Percentiles rank a stretch among this genome's conserved stretches.
phyloP scores from a whole-genome alignment of 2,888 invertebrate genomes.

The Andrena dorsata region DNA sequence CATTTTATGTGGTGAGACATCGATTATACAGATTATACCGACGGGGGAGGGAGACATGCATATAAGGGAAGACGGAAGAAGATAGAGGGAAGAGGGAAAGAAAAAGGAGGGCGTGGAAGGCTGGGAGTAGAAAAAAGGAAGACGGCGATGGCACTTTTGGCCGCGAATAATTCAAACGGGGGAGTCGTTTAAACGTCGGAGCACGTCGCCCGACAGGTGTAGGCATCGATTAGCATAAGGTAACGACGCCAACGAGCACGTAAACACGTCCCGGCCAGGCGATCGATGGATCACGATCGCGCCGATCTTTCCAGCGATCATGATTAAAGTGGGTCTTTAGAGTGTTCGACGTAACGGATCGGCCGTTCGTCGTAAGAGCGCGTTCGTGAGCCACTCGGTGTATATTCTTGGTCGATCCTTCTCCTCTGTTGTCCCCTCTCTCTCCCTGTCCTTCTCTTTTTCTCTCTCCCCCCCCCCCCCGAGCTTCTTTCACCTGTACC shows the following conservation, averaged over 20 bases:
- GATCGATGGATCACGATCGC: conserved; percentile 77
- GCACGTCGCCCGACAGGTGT: conserved; percentile 79
- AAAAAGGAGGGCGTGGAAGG: conserved; percentile 29
- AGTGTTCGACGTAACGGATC: conserved; percentile 69
- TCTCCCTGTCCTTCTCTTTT: not conserved
- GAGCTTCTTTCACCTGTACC: conserved; percentile 58
- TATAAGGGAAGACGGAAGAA: not conserved
- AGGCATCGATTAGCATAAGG: conserved; percentile 82
- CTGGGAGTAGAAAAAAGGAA: conserved; percentile 58
- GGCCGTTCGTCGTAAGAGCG: conserved; percentile 64
- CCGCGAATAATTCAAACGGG: conserved; percentile 73
- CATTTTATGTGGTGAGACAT: conserved; percentile 45
- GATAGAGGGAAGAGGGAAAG: not conserved
- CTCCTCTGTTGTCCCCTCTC: conserved; percentile 3
- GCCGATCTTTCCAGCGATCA: conserved; percentile 74
- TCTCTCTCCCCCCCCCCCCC: not conserved
- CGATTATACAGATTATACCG: conserved; percentile 18
- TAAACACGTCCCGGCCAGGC: conserved; percentile 75
- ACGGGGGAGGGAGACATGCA: not conserved
- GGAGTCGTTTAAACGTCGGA: conserved; percentile 75
- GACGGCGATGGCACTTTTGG: conserved; percentile 63
- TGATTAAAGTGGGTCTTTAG: conserved; percentile 74
- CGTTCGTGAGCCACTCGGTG: conserved; percentile 54
- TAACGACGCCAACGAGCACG: conserved; percentile 78
- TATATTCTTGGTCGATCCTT: conserved; percentile 51